phyloP scores from a whole-genome alignment of 2,797 vertebrate species.

The Myotis vivesi region DNA sequence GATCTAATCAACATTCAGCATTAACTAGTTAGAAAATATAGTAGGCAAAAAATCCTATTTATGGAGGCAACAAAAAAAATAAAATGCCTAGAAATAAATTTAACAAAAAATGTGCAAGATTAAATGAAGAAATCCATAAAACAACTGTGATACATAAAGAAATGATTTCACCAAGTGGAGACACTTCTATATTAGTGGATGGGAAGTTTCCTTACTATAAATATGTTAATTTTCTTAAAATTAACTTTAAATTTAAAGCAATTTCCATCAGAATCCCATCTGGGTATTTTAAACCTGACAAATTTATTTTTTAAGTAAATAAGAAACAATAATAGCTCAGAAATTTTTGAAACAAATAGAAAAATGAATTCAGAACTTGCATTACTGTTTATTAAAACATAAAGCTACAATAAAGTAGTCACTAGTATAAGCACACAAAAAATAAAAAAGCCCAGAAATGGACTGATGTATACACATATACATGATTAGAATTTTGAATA shows the following conservation, averaged over 20 bases:
- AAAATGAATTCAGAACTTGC: neutral
- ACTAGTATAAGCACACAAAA: neutral
- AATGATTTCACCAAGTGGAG: slow-evolving; percentile 40
- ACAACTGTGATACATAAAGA: slow-evolving; percentile 13
- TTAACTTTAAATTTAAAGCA: slow-evolving; percentile 57
- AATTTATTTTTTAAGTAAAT: slow-evolving; percentile 68
- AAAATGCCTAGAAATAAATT: slow-evolving; percentile 55
- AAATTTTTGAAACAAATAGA: slow-evolving; percentile 37
- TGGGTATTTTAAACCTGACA: slow-evolving; percentile 62
- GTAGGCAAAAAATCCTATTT: slow-evolving; percentile 24
- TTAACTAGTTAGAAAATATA: slow-evolving; percentile 42
- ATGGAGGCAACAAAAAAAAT: slow-evolving; percentile 51
- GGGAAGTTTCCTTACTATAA: slow-evolving; percentile 51
- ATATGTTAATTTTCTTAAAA: slow-evolving; percentile 68
- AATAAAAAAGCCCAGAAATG: neutral
- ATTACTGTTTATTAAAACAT: slow-evolving; percentile 35
- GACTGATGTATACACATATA: neutral
- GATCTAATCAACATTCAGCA: slow-evolving; percentile 44
- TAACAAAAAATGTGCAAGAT: slow-evolving; percentile 38
- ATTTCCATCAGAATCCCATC: slow-evolving; percentile 70
- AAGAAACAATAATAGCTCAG: slow-evolving; percentile 50
- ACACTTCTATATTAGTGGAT: slow-evolving; percentile 50
- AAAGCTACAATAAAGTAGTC: slow-evolving; percentile 16
- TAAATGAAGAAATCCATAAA: slow-evolving; percentile 52
- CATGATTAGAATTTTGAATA: neutral